Evolutionary conservation across 2,113 vertebrate genomes (phyloP), one percentile per base, ranked within the genome.

Genomic region (Anguilla rostrata): DNA sequence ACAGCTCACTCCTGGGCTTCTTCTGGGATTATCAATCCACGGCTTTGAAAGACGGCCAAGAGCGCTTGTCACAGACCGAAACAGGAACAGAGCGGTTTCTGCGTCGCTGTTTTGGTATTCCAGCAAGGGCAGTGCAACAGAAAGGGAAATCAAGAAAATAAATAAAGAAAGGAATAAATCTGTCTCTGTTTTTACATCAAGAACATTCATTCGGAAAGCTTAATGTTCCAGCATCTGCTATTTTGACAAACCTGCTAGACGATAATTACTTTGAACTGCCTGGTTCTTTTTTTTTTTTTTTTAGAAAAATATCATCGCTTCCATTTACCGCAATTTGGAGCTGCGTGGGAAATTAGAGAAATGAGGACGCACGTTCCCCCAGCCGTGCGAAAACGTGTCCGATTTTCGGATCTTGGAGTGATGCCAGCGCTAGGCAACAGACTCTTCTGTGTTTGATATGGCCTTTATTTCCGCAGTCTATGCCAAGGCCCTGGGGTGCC

Each of bases 371-470:
- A 22, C 53, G 14, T 86, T 60, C 56, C 60, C n/a, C 22, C 53
- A 57, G 20, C 78, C 79, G 60, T 53, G 57, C 79, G 39, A 18
- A 66, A 81, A 82, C 40, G 60, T 40, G 82, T 57, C 11, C 43
- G 49, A 43, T 87, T 83, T 81, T 56, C 18, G 49, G 2, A 56
- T 15, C 79, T 43, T 66, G n/a, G 82, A 78, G 40, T 78, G 49
- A 78, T 46, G 29, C 41, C 43, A 53, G 39, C 41, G 82, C 82
- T 83, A 71, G 71, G 83, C 85, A 46, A 78, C 75, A 85, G 80
- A 34, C 60, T 34, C 85, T 82, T 87, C 79, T 83, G 39, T 29
- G 63, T 82, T 34, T 87, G 88, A 81, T 46, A 84, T 85, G 26
- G 53, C 78, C n/a, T 84, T 86, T 88, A 46, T 83, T 86, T 81